These are phyloP conservation scores for Lasioglossum leucozonium DNA, from an alignment of 2,888 invertebrate genomes.

Conservation along the genomic window DNA sequence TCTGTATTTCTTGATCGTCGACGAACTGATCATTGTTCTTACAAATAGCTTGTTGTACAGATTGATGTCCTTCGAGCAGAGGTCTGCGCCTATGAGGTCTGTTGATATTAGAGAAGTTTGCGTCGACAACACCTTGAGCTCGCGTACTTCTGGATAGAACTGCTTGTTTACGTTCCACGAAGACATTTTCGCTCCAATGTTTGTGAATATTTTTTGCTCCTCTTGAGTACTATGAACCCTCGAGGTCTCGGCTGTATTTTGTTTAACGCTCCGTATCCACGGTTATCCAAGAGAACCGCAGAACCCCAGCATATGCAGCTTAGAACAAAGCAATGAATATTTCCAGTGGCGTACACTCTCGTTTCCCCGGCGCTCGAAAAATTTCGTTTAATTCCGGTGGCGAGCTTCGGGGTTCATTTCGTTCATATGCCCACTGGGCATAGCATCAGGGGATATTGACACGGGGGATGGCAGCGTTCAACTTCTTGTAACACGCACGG, in stretches of 20 bases:
- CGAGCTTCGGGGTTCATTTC: slow-evolving; percentile 18
- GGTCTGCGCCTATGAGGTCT: too few relatives aligned
- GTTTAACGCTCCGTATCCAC: background rate
- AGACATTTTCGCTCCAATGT: background rate
- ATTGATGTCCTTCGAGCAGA: too few relatives aligned
- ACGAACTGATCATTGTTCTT: too few relatives aligned
- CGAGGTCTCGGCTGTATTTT: background rate
- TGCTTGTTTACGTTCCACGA: background rate
- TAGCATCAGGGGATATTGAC: slow-evolving; percentile 46
- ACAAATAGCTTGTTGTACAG: too few relatives aligned
- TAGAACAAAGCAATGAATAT: background rate
- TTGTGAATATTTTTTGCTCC: too few relatives aligned
- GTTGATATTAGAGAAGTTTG: background rate
- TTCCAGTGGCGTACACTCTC: background rate
- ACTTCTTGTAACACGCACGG: slow-evolving; percentile 48
- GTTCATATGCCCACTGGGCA: slow-evolving; percentile 34
- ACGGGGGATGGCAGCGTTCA: slow-evolving; percentile 37
- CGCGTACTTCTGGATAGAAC: background rate
- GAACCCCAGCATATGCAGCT: background rate
- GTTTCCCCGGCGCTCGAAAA: background rate
- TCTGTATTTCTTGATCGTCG: background rate
- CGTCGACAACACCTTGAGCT: background rate
- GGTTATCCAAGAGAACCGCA: background rate
- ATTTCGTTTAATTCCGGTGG: slow-evolving; percentile 2
- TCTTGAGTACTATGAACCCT: too few relatives aligned